Conservation (phyloP, 1,140 invertebrate species). For the Leptopilina clavipes region DNA sequence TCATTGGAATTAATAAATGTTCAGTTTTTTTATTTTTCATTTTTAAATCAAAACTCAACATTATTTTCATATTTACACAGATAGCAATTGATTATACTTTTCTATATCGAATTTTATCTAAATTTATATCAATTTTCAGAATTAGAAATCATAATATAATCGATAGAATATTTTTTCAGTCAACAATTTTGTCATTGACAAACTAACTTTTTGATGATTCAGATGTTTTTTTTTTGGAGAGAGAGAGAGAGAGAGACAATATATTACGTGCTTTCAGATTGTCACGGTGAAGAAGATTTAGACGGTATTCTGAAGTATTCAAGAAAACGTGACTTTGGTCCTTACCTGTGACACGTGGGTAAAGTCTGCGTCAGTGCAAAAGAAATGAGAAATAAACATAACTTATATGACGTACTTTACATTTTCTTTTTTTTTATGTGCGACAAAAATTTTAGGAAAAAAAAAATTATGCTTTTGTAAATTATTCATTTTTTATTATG, state of each 20-base stretch:
- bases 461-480: no score
- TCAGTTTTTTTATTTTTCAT: not conserved
- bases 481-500: no score
- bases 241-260: no score
- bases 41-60: no score
- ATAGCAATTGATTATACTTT: no score
- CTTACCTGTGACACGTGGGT: not conserved
- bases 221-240: not conserved
- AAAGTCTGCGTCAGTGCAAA: not conserved
- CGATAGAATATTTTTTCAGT: no score
- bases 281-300: not conserved
- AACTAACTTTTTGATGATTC: not conserved
- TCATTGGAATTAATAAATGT: not conserved
- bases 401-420: not conserved
- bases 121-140: no score
- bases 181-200: no score
- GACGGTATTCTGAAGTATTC: not conserved
- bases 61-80: no score
- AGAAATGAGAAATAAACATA: not conserved
- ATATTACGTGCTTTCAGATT: constrained; percentile 11
- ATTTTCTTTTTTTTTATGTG: not conserved
- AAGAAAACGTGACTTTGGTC: not conserved
- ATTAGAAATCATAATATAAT: no score
- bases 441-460: no score
- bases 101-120: no score